Conservation (phyloP, 2,888 invertebrate genomes). For the Chrysolina oricalcia region DNA sequence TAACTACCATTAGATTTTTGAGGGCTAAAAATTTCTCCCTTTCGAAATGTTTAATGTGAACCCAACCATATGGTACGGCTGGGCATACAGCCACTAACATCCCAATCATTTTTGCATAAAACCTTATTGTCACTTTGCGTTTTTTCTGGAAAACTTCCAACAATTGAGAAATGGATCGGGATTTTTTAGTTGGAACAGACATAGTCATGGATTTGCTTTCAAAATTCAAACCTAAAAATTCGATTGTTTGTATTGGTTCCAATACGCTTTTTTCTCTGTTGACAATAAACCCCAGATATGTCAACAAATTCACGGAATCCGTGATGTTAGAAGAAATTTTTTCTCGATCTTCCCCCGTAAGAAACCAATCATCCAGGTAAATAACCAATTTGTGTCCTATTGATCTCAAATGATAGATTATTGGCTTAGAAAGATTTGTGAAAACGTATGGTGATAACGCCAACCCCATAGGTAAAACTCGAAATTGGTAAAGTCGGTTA, state of each 20-base stretch:
- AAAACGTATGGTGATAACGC: not conserved
- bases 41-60: constrained; percentile 31
- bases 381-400: not conserved
- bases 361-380: not conserved
- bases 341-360: not conserved
- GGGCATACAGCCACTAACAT: constrained; percentile 33
- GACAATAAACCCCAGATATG: not conserved
- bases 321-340: not conserved
- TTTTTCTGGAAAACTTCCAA: not conserved
- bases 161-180: not conserved
- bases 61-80: constrained; percentile 32
- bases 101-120: not conserved
- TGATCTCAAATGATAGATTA: not conserved
- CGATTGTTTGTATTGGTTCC: not conserved
- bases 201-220: not conserved
- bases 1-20: constrained; percentile 16
- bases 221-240: not conserved
- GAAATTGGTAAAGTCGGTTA: not conserved
- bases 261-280: not conserved
- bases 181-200: not conserved
- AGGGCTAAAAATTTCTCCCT: too few species aligned
- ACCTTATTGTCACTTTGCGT: not conserved
- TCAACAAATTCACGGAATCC: not conserved
- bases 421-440: not conserved
- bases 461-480: not conserved